These are phyloP conservation scores for Athripsodes cinereus DNA, from an alignment of 2,888 invertebrate genomes.

Conservation along the genomic window DNA sequence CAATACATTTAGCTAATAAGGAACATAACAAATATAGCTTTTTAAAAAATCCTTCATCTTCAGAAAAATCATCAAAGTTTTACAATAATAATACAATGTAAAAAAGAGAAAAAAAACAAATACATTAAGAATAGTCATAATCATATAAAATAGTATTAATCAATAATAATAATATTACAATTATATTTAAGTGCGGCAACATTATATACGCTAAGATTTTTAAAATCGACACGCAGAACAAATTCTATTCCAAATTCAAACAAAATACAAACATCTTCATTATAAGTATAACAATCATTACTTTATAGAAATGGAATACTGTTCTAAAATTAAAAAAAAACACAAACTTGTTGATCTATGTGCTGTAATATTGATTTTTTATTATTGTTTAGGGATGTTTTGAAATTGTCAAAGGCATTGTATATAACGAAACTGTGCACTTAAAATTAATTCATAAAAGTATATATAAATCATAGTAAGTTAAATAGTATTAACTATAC, in stretches of 20 bases:
- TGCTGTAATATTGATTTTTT: too few species aligned
- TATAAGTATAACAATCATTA: neutral
- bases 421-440: too few species aligned
- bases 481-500: too few species aligned
- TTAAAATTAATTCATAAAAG: too few species aligned
- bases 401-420: too few species aligned
- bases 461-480: too few species aligned
- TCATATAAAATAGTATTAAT: neutral
- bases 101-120: neutral
- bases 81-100: neutral
- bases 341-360: too few species aligned
- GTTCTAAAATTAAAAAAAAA: neutral
- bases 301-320: neutral
- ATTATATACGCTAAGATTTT: neutral
- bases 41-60: slow-evolving; percentile 8
- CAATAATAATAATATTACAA: neutral
- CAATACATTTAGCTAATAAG: slow-evolving; percentile 29
- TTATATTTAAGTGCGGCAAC: neutral
- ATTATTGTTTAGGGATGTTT: too few species aligned
- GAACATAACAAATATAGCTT: slow-evolving; percentile 28
- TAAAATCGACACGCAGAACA: neutral
- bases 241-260: neutral
- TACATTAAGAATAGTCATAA: neutral
- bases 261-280: too few species aligned
- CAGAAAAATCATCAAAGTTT: neutral